Evolutionary conservation across 2,797 vertebrate species (phyloP), one percentile per base, ranked within the genome.

Genomic region (Xiphorhynchus erythropygius): DNA sequence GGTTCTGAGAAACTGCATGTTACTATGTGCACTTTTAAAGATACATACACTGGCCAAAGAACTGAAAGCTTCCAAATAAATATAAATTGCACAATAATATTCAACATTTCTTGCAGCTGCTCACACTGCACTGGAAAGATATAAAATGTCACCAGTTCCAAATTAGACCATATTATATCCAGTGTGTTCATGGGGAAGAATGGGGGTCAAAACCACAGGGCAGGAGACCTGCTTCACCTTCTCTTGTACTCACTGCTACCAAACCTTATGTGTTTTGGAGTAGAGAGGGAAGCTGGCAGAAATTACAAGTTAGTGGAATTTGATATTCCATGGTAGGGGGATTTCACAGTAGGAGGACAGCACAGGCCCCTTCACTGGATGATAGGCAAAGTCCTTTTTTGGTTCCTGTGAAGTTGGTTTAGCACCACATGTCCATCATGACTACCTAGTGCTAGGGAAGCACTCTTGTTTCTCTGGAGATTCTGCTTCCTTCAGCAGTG

Each of bases 351-450:
- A 65, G 47, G 37, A 76, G 53, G 39, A 35, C 15, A 70, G 42
- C 30, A 49, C 2, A 23, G 77, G 18, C n/a, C 50, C 30, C 47
- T 47, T 49, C 59, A 46, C 32, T 6, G 5, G 21, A 15, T 50
- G 39, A 69, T 3, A 80, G 32, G 39, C 10, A 57, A 84, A 87
- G 59, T 9, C 80, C 33, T n/a, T 49, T 77, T 64, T 33, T 64
- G 10, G 11, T 14, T 68, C 42, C 52, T 76, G 7, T 42, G 63
- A 69, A 47, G 52, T 19, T 0, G 0, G 23, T 64, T 86, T 46
- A 84, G 74, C 74, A 90, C 24, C 65, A 37, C 8, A 17, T 9
- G 1, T 47, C 0, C 0, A 55, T 28, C 52, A 24, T 8, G 27
- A 30, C 27, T 18, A 8, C 27, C 27, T 18, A 8, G 33, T 80